Base-by-base conservation (phyloP, 2,888 invertebrate genomes). In the Mactromeris polynyma region DNA sequence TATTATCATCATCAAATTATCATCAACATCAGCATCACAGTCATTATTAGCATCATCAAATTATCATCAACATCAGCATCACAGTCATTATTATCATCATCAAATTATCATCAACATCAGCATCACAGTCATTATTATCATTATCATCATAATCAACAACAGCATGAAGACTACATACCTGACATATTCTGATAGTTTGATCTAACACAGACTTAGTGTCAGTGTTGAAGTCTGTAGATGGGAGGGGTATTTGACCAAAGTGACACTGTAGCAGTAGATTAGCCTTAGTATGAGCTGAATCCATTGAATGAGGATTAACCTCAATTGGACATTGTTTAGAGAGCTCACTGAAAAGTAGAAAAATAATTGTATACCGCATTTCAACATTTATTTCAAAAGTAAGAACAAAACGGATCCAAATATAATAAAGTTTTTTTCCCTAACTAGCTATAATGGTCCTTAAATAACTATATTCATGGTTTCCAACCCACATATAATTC, bases 161-260 rank as follows among this genome's bases (percentile, higher is more conserved):
- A 64, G 7, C 26, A 26, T 11, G 9, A 64, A n/a, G 6, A 64
- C n/a, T 26, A 79, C 86, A 82, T 86, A 95, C 96, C 95, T 99
- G 99, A 93, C 99, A 97, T 91, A 99, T 98, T 96, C 99, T 98
- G 77, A 99, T 98, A 31, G 99, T 98, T 97, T 99, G 99, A 97
- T 99, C 99, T 82, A 99, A 97, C 0, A 99, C 99, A 21, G 99
- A 99, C 97, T 99, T 99, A 58, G 99, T 98, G 97, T 99, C 99
- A 0, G 99, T 99, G 86, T 98, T 97, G 96, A 99, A 99, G 97
- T 99, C 99, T 0, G 99, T 98, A 95, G 98, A 98, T 0, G 99
- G 99, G 85, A 99, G 97, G 46, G 97, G 97, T 9, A 98, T 96
- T 77, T 98, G 98, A n/a, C 98, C 98, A 96, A 99, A 98, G 96